phyloP scores from a whole-genome alignment of 92 coral and sea anemone species.

The Parazoanthus atlanticus region DNA sequence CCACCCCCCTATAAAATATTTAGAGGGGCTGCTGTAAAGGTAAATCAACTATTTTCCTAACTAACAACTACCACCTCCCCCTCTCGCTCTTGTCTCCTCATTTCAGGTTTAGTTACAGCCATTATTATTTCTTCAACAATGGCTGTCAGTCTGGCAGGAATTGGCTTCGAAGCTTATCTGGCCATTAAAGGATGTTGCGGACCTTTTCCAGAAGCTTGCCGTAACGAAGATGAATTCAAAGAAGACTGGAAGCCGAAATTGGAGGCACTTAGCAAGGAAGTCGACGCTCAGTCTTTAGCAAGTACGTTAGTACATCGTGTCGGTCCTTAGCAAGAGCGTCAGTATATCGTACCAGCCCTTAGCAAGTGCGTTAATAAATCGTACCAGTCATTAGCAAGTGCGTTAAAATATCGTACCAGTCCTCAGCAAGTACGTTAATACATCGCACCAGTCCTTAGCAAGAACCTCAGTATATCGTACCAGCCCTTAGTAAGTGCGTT shows the following conservation, averaged over 20 bases:
- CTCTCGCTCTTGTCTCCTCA: too few species aligned
- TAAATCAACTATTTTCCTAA: too few species aligned
- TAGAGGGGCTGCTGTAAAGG: too few species aligned
- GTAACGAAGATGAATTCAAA: background rate
- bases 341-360: too few species aligned
- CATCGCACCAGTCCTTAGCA: too few species aligned
- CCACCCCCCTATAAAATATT: too few species aligned
- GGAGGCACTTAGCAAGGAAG: background rate
- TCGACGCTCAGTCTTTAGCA: background rate
- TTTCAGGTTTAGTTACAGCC: background rate
- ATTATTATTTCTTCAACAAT: background rate
- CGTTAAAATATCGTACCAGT: background rate
- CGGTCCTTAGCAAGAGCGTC: too few species aligned
- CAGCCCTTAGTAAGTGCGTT: background rate
- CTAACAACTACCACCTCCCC: too few species aligned
- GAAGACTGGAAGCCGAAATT: background rate
- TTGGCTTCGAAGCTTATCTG: background rate
- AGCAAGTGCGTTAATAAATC: background rate
- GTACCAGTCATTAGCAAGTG: too few species aligned
- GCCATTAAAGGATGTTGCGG: slow-evolving; percentile 12
- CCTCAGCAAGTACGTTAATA: background rate
- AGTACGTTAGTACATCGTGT: background rate
- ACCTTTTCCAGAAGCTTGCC: background rate
- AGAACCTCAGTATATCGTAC: too few species aligned
- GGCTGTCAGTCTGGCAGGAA: background rate